A percentile compares a stretch with the other conserved stretches of the same genome.
Conservation (phyloP, 2,888 invertebrate species). For the Phengaris arion region DNA sequence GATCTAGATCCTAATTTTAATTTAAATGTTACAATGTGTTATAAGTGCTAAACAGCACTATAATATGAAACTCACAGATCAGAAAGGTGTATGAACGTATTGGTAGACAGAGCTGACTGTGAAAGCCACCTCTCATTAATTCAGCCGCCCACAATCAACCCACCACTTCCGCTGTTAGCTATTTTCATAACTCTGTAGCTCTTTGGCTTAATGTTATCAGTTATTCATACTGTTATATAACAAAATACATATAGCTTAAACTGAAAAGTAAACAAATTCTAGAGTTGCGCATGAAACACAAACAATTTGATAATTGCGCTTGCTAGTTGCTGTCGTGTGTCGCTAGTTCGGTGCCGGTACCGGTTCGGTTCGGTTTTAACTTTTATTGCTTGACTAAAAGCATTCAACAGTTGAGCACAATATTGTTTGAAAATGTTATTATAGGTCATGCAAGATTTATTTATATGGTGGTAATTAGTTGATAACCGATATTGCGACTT, state of each 20-base stretch:
- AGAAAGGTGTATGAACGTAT: background rate
- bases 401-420: background rate
- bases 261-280: background rate
- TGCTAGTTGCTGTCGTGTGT: background rate
- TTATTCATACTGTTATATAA: background rate
- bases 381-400: background rate
- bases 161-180: constrained; percentile 37
- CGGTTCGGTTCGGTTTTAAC: too few relatives aligned
- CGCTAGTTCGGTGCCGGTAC: background rate
- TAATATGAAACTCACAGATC: background rate
- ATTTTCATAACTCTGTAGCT: constrained; percentile 7
- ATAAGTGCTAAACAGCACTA: background rate
- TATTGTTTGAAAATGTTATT: background rate
- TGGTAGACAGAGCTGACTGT: constrained; percentile 37
- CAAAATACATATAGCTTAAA: background rate
- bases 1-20: too few relatives aligned
- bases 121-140: constrained; percentile 40
- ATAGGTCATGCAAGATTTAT: background rate
- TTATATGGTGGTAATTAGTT: background rate
- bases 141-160: constrained; percentile 41
- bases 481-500: background rate
- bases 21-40: background rate
- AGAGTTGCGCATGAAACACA: background rate
- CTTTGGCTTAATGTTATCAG: background rate
- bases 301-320: background rate